Evolutionary conservation across 2,888 invertebrate species (phyloP).

Genomic region (Drosophila prostipennis): DNA sequence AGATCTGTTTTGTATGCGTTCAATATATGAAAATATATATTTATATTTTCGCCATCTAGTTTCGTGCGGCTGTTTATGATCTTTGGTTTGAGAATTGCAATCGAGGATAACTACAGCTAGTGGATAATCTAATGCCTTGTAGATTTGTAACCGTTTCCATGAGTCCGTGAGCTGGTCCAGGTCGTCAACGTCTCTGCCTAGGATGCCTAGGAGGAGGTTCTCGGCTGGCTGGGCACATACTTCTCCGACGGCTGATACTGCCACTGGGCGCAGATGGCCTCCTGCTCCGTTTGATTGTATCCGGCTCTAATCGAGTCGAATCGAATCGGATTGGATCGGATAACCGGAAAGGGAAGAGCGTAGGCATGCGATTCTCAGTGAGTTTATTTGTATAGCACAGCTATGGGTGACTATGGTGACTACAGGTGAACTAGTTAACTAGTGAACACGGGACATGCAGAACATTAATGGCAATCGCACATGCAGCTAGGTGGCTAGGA

Average conservation of each 20-base stretch:
- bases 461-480: conserved; percentile 9
- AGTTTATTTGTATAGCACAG: conserved; percentile 16
- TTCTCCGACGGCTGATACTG: conserved; percentile 88
- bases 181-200: conserved; percentile 28
- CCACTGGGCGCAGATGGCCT: conserved; percentile 87
- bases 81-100: conserved; percentile 24
- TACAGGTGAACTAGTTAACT: too few relatives aligned
- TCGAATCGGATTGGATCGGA: background rate
- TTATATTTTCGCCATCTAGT: conserved; percentile 31
- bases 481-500: conserved; percentile 10
- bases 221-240: conserved; percentile 85
- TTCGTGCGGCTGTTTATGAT: conserved; percentile 13
- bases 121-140: conserved; percentile 3
- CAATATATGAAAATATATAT: conserved; percentile 46
- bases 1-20: conserved; percentile 44
- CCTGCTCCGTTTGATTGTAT: conserved; percentile 86
- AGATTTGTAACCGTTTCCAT: conserved; percentile 17
- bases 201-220: conserved; percentile 63
- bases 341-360: conserved; percentile 6
- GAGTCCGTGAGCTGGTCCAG: conserved; percentile 20
- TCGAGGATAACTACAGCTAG: conserved; percentile 12
- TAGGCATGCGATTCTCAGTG: conserved; percentile 22
- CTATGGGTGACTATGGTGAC: too few relatives aligned
- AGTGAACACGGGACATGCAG: background rate
- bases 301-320: conserved; percentile 86